Evolutionary conservation across 1,140 invertebrate species (phyloP).

Genomic region (Drosophila kanapiae): DNA sequence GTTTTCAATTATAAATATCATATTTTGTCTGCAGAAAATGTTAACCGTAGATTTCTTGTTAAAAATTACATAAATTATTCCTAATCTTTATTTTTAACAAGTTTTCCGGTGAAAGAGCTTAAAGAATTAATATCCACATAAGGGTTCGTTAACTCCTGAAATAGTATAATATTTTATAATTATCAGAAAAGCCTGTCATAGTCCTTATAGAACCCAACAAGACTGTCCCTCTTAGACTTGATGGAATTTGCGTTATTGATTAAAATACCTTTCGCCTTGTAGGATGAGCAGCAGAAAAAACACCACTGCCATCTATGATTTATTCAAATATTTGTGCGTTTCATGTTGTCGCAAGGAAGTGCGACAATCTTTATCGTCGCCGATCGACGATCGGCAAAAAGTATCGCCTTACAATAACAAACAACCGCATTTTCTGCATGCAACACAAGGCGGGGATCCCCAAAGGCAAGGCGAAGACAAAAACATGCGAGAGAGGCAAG

Average conservation of each 20-base stretch:
- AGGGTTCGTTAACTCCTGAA: background rate
- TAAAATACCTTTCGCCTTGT: conserved; percentile 13
- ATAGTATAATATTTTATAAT: background rate
- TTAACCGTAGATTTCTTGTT: background rate
- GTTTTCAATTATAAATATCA: background rate
- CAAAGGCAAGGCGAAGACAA: conserved; percentile 43
- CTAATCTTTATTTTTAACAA: background rate
- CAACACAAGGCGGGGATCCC: conserved; percentile 51
- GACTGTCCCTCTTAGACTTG: background rate
- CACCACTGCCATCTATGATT: conserved; percentile 51
- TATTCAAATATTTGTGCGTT: conserved; percentile 72
- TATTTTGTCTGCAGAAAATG: background rate
- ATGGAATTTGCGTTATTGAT: conserved; percentile 18
- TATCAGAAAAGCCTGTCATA: background rate
- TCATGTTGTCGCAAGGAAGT: conserved; percentile 40
- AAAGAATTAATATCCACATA: too few species aligned
- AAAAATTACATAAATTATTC: background rate
- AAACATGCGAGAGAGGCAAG: conserved; percentile 27
- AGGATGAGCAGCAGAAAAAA: background rate
- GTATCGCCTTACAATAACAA: conserved; percentile 70
- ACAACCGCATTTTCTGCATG: conserved; percentile 72
- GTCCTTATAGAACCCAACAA: background rate
- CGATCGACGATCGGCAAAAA: conserved; percentile 47
- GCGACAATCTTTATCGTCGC: conserved; percentile 43
- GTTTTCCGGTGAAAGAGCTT: background rate